Evolutionary conservation across 2,888 invertebrate genomes (phyloP).

Genomic region (Carcina quercana): DNA sequence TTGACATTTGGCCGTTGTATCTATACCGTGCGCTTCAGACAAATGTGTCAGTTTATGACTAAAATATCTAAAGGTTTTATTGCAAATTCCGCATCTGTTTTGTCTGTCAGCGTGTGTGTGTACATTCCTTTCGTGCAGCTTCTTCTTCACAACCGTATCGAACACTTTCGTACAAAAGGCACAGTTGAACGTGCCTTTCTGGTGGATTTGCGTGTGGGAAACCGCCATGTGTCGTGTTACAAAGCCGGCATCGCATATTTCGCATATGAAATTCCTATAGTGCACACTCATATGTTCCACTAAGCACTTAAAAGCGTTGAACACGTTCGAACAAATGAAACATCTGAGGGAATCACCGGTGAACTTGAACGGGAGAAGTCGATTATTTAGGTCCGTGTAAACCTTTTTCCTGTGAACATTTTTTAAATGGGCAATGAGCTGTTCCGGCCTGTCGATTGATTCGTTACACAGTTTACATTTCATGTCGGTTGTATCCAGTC

Average conservation of each 20-base stretch:
- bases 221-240: conserved; percentile 5
- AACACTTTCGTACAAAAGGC: conserved; percentile 39
- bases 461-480: conserved; percentile 28
- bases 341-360: conserved; percentile 25
- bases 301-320: conserved; percentile 24
- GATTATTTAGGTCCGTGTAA: conserved; percentile 29
- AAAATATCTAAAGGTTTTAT: conserved; percentile 26
- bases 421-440: conserved; percentile 26
- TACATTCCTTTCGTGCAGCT: conserved; percentile 40
- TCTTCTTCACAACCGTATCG: conserved; percentile 40
- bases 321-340: conserved; percentile 27
- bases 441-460: conserved; percentile 23
- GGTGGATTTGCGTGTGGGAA: conserved; percentile 16
- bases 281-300: conserved; percentile 41
- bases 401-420: conserved; percentile 24
- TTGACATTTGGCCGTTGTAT: conserved; percentile 21
- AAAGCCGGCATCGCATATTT: conserved; percentile 24
- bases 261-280: conserved; percentile 38
- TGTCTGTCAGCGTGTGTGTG: too few relatives aligned
- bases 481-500: conserved; percentile 30
- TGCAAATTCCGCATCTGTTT: conserved; percentile 30
- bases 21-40: conserved; percentile 24
- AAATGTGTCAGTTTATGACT: conserved; percentile 26
- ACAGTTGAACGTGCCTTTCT: conserved; percentile 24
- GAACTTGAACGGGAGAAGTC: conserved; percentile 35